Evolutionary conservation across 2,888 invertebrate species (phyloP).

Genomic region (Aethes cnicana): DNA sequence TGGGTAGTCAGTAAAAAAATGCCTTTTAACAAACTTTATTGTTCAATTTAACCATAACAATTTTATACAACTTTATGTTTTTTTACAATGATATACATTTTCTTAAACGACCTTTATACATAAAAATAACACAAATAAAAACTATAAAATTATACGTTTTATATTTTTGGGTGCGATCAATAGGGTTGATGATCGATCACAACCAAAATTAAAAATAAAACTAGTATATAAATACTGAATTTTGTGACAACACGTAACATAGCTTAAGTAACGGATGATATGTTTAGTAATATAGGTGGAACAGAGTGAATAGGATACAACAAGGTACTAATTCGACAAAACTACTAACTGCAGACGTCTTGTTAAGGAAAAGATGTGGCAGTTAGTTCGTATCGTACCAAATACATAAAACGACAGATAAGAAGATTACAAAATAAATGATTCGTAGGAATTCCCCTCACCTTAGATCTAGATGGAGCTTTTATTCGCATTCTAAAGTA

Average conservation of each 20-base stretch:
- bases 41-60: slow-evolving; percentile 28
- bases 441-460: not conserved
- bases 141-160: slow-evolving; percentile 38
- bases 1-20: slow-evolving; percentile 4
- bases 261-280: slow-evolving; percentile 11
- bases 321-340: slow-evolving; percentile 4
- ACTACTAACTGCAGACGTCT: slow-evolving; percentile 50
- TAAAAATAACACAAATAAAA: slow-evolving; percentile 21
- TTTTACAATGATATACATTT: slow-evolving; percentile 30
- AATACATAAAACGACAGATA: slow-evolving; percentile 9
- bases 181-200: slow-evolving; percentile 66
- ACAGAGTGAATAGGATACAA: not conserved
- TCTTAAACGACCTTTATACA: slow-evolving; percentile 22
- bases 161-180: slow-evolving; percentile 74
- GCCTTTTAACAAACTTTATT: slow-evolving; percentile 31
- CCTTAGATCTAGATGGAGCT: not conserved
- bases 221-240: slow-evolving; percentile 34
- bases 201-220: slow-evolving; percentile 59
- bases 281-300: not conserved
- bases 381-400: slow-evolving; percentile 39
- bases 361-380: slow-evolving; percentile 66
- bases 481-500: not conserved
- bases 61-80: slow-evolving; percentile 30
- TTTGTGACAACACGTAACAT: slow-evolving; percentile 31
- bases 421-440: not conserved